phyloP scores from a whole-genome alignment of 2,113 vertebrate species.

The Nannobrachium achirus region DNA sequence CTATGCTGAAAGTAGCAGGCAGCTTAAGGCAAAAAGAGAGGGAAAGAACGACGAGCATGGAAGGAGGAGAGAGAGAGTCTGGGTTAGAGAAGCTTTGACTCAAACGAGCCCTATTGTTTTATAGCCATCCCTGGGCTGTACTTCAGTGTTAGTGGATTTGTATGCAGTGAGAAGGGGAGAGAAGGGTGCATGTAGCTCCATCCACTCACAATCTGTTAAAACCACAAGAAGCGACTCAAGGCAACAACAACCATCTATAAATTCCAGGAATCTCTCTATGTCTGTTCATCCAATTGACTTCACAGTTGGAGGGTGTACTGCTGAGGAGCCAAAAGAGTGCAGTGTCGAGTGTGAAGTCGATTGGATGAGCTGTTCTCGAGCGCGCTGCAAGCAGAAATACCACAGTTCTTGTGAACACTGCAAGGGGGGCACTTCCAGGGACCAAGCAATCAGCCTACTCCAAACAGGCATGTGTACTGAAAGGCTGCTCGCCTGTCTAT shows the following conservation, averaged over 20 bases:
- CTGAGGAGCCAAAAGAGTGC: not conserved
- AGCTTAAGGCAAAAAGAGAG: constrained; percentile 84
- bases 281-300: too few species aligned
- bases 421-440: too few species aligned
- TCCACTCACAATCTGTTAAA: constrained; percentile 1
- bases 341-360: not conserved
- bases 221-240: constrained; percentile 4
- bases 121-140: not conserved
- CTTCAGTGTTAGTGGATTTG: constrained; percentile 41
- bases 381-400: too few species aligned
- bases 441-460: too few species aligned
- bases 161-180: not conserved
- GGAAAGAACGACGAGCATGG: constrained; percentile 50
- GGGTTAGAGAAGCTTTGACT: constrained; percentile 70
- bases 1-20: constrained; percentile 99
- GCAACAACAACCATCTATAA: not conserved
- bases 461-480: too few species aligned
- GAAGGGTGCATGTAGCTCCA: not conserved
- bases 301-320: not conserved
- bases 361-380: too few species aligned
- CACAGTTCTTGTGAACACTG: too few species aligned
- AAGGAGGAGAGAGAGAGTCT: constrained; percentile 66
- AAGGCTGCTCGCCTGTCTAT: too few species aligned
- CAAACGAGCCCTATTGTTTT: not conserved
- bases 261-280: too few species aligned